Evolutionary conservation across 2,113 vertebrate species (phyloP).

Genomic region (Prionailurus viverrinus): DNA sequence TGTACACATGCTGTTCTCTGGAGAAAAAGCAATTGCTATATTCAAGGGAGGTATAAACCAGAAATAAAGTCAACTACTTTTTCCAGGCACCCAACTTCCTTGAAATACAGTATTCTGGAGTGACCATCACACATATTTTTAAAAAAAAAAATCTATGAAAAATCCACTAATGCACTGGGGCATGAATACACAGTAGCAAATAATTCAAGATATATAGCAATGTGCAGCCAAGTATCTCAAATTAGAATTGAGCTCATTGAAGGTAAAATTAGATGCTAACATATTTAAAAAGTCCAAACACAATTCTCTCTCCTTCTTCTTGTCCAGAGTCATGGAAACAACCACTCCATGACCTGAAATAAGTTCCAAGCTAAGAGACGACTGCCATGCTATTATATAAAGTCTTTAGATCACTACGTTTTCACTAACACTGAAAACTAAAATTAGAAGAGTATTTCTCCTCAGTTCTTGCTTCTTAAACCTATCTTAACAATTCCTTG

Average conservation of each 20-base stretch:
- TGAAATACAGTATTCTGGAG: conserved; percentile 68
- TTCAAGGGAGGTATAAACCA: conserved; percentile 54
- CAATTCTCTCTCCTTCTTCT: conserved; percentile 55
- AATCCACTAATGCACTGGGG: conserved; percentile 76
- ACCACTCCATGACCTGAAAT: conserved; percentile 70
- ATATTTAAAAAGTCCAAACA: conserved; percentile 75
- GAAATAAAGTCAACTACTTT: conserved; percentile 58
- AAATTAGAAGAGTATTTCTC: background rate
- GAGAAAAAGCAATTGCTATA: conserved; percentile 60
- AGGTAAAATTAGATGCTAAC: conserved; percentile 82
- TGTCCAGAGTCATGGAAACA: conserved; percentile 78
- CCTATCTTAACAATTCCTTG: background rate
- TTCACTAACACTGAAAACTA: conserved; percentile 48
- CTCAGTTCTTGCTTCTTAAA: background rate
- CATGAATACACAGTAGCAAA: conserved; percentile 66
- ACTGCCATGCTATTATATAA: background rate
- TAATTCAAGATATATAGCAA: conserved; percentile 81
- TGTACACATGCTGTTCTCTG: conserved; percentile 50
- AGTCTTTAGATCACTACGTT: conserved; percentile 18
- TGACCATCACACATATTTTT: conserved; percentile 66
- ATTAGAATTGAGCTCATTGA: conserved; percentile 79
- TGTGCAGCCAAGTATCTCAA: conserved; percentile 71
- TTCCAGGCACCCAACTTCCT: conserved; percentile 46
- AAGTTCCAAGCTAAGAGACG: conserved; percentile 31
- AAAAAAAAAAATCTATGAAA: conserved; percentile 79